Evolutionary conservation across 2,113 vertebrate genomes (phyloP), one percentile per base, ranked within the genome.

Genomic region (Formicarius rufipectus): DNA sequence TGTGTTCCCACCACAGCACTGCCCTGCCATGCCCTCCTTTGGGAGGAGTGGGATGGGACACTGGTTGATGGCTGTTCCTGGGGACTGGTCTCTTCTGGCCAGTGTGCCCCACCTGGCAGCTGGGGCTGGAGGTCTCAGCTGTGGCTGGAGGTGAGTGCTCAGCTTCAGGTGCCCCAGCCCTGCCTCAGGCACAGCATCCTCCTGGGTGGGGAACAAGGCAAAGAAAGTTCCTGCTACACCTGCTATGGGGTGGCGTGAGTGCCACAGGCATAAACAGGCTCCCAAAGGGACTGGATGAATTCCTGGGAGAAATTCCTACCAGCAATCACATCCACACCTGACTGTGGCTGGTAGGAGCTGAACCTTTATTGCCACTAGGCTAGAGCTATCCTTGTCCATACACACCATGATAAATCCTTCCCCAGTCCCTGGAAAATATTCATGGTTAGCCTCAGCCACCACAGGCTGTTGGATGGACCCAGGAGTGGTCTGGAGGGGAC

Each of bases 1-100:
- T 1, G 1, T 0, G 0, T 73, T 71, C 66, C 40, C 53, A 45
- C 42, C 3, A 7, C 22, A 27, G 53, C 73, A n/a, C 10, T 1
- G 2, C 24, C 25, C 64, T 35, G 73, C 50, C 69, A 72, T 79
- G 63, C 40, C 55, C 21, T 24, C 14, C 39, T 4, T 24, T 2
- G 1, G 23, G 17, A 73, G 50, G 64, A 77, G 27, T 0, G 0
- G 55, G 64, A 79, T 44, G 79, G 31, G 25, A 53, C 50, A 33
- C 69, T 14, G 14, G 21, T 53, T 0, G 0, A 20, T 24, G 82
- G 80, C 59, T 5, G 2, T 27, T 31, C 25, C 60, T 44, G 24
- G 23, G 71, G 35, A 67, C 1, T 7, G 31, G 56, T 66, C 44
- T 12, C 7, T 56, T 49, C 35, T 13, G 20, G 9, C 12, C 35